phyloP scores from a whole-genome alignment of 2,113 vertebrate species.

The Turnix velox region DNA sequence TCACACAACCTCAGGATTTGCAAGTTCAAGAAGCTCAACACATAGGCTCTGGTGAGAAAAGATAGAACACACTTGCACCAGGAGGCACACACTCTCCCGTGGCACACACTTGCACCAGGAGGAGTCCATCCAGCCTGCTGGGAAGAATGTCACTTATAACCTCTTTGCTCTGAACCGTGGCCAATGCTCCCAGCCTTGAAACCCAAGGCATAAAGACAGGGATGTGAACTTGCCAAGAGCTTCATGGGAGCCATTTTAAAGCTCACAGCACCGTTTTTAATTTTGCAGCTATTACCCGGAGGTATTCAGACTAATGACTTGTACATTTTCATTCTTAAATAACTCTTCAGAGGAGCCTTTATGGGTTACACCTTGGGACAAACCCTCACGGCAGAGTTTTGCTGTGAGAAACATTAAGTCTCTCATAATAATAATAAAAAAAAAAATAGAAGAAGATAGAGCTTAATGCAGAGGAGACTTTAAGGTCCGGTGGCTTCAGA shows the following conservation, averaged over 20 bases:
- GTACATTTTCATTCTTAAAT: neutral
- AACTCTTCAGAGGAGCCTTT: neutral
- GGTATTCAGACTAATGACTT: neutral
- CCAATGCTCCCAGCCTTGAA: accelerated
- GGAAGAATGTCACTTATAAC: neutral
- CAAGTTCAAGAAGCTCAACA: neutral
- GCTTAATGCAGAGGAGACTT: no score
- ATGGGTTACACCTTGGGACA: neutral
- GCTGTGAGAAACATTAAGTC: neutral
- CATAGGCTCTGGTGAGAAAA: neutral
- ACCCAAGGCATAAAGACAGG: neutral
- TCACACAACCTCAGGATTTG: neutral
- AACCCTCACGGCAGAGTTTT: accelerated
- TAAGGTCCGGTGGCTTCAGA: no score
- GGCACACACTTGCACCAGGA: neutral
- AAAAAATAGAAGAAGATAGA: no score
- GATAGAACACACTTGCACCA: neutral
- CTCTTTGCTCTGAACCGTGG: neutral
- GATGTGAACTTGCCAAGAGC: neutral
- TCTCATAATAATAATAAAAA: neutral
- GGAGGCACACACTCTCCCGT: neutral
- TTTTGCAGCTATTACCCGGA: neutral
- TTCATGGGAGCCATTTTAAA: neutral
- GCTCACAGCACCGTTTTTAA: neutral
- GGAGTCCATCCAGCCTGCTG: neutral